These are phyloP conservation scores for Linnaemya vulpina DNA, from an alignment of 2,888 invertebrate genomes.

Conservation along the genomic window DNA sequence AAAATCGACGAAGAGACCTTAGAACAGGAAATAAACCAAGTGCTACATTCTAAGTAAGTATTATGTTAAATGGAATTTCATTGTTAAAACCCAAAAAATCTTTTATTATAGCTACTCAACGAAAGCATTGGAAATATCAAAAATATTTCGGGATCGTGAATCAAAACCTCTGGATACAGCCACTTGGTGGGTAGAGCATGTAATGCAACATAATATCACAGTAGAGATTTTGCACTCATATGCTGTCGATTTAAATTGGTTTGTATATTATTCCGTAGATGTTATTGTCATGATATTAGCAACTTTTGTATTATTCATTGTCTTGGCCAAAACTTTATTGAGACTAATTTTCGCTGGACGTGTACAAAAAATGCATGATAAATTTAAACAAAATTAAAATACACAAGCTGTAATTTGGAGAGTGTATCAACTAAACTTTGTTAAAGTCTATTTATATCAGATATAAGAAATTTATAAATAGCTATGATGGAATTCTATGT, in stretches of 20 bases:
- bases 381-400: conserved; percentile 38
- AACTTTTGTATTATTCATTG: not conserved
- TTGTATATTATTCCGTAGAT: conserved; percentile 81
- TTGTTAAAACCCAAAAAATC: not conserved
- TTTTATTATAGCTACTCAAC: conserved; percentile 74
- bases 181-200: conserved; percentile 86
- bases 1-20: conserved; percentile 84
- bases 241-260: conserved; percentile 79
- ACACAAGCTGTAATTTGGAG: not conserved
- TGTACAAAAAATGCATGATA: not conserved
- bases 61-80: not conserved
- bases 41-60: conserved; percentile 85
- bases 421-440: not conserved
- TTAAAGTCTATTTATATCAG: not conserved
- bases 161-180: conserved; percentile 84
- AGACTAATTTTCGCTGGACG: not conserved
- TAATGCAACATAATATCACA: conserved; percentile 79
- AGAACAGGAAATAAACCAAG: conserved; percentile 85
- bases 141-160: conserved; percentile 84
- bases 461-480: not conserved
- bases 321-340: not conserved
- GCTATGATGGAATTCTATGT: not conserved
- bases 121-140: conserved; percentile 83
- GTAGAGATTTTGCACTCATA: conserved; percentile 77
- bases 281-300: conserved; percentile 35